Conservation (phyloP, 2,888 invertebrate genomes). For the Drosophila cracens region DNA sequence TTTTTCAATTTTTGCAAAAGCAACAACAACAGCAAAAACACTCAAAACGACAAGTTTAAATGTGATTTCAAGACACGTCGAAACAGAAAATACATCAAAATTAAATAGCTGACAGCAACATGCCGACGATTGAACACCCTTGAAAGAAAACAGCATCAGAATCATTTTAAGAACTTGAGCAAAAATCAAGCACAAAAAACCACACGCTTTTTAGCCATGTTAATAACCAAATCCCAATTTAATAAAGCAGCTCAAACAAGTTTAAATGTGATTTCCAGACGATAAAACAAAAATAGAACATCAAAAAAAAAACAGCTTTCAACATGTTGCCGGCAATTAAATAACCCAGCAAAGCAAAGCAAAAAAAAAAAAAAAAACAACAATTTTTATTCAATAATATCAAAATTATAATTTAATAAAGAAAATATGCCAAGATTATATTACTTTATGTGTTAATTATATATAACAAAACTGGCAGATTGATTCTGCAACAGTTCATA, state of each 20-base stretch:
- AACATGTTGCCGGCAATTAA: not conserved
- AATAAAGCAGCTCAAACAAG: not conserved
- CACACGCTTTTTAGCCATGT: not conserved
- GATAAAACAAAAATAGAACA: not conserved
- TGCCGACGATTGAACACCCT: slow-evolving; percentile 1
- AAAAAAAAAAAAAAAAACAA: not conserved
- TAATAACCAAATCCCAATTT: not conserved
- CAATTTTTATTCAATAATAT: not conserved
- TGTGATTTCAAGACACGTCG: slow-evolving; percentile 41
- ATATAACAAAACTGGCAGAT: not conserved
- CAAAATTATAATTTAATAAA: not conserved
- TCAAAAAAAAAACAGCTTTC: not conserved
- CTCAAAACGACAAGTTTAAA: slow-evolving; percentile 41
- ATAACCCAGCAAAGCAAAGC: accelerated
- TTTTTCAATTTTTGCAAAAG: slow-evolving; percentile 57
- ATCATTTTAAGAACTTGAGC: not conserved
- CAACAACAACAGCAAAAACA: slow-evolving; percentile 8
- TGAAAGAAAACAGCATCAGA: too few relatives aligned
- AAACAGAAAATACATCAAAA: slow-evolving; percentile 11
- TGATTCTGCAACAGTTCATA: not conserved
- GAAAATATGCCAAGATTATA: not conserved
- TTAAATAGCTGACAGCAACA: slow-evolving; percentile 12
- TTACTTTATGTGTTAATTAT: not conserved
- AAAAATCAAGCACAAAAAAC: not conserved
- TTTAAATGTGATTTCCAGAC: not conserved